Percentiles rank a stretch among this genome's conserved stretches.
Conservation (phyloP, 2,797 vertebrate genomes). For the Rousettus madagascariensis region DNA sequence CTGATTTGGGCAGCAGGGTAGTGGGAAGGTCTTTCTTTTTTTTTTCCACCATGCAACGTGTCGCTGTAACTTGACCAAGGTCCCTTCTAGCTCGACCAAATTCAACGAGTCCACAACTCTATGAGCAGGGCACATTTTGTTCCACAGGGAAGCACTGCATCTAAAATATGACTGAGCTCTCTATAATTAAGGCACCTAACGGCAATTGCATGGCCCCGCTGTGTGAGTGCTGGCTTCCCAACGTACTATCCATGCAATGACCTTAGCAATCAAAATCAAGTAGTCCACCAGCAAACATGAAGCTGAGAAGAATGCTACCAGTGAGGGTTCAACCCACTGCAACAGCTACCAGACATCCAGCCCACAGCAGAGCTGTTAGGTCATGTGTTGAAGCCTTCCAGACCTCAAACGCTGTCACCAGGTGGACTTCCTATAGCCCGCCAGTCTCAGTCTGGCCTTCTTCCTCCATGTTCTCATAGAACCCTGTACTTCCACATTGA, state of each 20-base stretch:
- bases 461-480: neutral
- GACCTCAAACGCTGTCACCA: neutral
- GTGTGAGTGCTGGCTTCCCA: slow-evolving; percentile 40
- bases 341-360: neutral
- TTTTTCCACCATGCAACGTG: neutral
- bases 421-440: neutral
- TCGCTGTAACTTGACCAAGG: slow-evolving; percentile 24
- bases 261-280: slow-evolving; percentile 47
- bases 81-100: neutral
- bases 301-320: neutral
- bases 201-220: slow-evolving; percentile 39
- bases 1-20: neutral
- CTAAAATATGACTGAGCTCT: slow-evolving; percentile 45
- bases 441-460: neutral
- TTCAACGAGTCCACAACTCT: neutral
- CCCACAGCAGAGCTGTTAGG: neutral
- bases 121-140: neutral
- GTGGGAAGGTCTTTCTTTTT: neutral
- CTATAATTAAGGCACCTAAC: slow-evolving; percentile 56
- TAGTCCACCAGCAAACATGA: neutral
- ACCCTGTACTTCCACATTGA: neutral
- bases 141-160: neutral
- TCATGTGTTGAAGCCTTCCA: neutral
- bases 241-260: slow-evolving; percentile 28
- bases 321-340: neutral